Conservation (phyloP, 2,113 vertebrate genomes). For the Solenodon paradoxus region DNA sequence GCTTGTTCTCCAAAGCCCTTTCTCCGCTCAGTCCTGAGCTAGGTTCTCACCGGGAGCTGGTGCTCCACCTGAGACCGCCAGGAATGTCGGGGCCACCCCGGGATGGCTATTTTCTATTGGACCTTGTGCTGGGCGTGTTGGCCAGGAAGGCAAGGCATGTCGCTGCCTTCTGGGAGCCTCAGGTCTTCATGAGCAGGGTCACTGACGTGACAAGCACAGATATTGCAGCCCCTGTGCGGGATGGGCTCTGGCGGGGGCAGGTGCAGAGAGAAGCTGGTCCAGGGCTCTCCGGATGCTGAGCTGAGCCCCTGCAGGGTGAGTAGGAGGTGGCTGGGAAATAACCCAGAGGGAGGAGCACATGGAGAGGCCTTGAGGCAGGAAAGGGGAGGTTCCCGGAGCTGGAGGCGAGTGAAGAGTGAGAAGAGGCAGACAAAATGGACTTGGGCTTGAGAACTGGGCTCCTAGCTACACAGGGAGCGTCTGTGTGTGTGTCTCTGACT, state of each 20-base stretch:
- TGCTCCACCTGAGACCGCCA: neutral
- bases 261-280: too few species aligned
- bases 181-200: neutral
- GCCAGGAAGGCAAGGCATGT: neutral
- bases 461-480: neutral
- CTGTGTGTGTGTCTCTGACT: too few species aligned
- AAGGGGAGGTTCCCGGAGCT: fast-evolving
- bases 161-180: neutral
- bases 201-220: neutral
- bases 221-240: neutral
- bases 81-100: neutral
- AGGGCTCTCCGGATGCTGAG: neutral
- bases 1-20: neutral
- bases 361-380: neutral
- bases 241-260: neutral
- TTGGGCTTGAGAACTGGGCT: neutral
- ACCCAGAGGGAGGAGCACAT: neutral
- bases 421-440: neutral
- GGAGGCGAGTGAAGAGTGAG: neutral
- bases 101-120: too few species aligned
- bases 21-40: neutral
- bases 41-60: neutral
- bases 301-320: neutral
- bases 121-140: neutral
- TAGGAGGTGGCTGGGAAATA: fast-evolving